A percentile compares a stretch with the other conserved stretches of the same genome.
These are phyloP conservation scores for Manis pentadactyla DNA, from an alignment of 2,797 vertebrate genomes.

Conservation along the genomic window DNA sequence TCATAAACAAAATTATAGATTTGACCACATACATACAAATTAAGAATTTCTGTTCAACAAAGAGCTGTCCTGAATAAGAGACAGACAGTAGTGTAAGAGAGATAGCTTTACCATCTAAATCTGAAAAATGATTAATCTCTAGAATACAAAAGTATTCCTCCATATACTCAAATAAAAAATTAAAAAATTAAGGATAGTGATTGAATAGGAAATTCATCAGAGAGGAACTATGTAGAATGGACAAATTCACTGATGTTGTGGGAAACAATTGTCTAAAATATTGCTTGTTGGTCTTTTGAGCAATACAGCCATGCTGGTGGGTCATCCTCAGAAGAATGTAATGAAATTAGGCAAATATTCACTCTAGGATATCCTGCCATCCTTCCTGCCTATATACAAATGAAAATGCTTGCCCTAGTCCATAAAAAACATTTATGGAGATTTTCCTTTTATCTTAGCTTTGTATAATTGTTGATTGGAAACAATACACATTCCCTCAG, in stretches of 20 bases:
- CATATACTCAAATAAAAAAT: neutral
- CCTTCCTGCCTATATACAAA: neutral
- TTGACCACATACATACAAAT: neutral
- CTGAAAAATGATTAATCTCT: neutral
- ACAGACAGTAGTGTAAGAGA: neutral
- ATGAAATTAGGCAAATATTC: neutral
- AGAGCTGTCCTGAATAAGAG: neutral
- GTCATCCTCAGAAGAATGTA: neutral
- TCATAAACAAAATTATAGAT: neutral
- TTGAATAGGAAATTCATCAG: neutral
- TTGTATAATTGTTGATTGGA: neutral
- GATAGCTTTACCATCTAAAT: neutral
- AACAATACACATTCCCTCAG: neutral
- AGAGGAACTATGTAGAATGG: neutral
- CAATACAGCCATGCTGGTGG: neutral
- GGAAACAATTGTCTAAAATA: neutral
- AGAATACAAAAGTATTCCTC: neutral
- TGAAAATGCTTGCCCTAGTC: neutral
- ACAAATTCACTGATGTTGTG: neutral
- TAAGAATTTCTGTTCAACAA: neutral
- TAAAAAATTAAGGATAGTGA: neutral
- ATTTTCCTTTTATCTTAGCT: neutral
- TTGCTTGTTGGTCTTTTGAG: rapidly evolving
- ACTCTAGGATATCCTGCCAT: neutral
- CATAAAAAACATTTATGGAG: neutral